phyloP scores from a whole-genome alignment of 1,140 invertebrate species.

The Atta cephalotes region DNA sequence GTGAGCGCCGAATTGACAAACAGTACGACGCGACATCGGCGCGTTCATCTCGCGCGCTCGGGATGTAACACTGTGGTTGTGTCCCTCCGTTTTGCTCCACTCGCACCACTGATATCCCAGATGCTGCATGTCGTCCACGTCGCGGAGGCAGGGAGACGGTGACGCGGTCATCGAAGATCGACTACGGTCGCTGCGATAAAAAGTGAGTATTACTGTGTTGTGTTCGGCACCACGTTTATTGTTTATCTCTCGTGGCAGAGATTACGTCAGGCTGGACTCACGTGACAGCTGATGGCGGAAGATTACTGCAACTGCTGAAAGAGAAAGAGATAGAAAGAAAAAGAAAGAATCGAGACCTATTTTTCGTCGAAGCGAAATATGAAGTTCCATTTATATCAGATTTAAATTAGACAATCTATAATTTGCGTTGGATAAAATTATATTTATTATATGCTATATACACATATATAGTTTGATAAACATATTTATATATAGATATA shows the following conservation, averaged over 20 bases:
- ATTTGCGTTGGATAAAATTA: not conserved
- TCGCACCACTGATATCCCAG: not conserved
- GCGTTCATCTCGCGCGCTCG: conserved; percentile 18
- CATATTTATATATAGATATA: not conserved
- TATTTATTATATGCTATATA: not conserved
- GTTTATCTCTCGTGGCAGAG: conserved; percentile 17
- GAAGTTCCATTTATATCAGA: no score
- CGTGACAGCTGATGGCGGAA: conserved; percentile 36
- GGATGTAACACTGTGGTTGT: conserved; percentile 5
- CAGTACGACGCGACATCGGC: conserved; percentile 11
- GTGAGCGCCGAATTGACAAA: conserved; percentile 1
- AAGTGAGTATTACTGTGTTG: conserved; percentile 16
- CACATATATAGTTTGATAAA: not conserved
- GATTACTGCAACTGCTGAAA: not conserved
- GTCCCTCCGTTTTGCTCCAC: not conserved
- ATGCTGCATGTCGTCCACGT: conserved; percentile 22
- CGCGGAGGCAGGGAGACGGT: not conserved
- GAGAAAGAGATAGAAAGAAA: not conserved
- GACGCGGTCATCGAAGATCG: conserved; percentile 12
- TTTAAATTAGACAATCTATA: not conserved
- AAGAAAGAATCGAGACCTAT: not conserved
- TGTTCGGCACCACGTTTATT: not conserved
- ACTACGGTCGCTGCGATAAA: not conserved
- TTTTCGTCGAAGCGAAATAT: conserved; percentile 9
- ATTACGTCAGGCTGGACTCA: conserved; percentile 39